Base-by-base conservation (phyloP, 2,113 vertebrate genomes). In the Sciurus niger region DNA sequence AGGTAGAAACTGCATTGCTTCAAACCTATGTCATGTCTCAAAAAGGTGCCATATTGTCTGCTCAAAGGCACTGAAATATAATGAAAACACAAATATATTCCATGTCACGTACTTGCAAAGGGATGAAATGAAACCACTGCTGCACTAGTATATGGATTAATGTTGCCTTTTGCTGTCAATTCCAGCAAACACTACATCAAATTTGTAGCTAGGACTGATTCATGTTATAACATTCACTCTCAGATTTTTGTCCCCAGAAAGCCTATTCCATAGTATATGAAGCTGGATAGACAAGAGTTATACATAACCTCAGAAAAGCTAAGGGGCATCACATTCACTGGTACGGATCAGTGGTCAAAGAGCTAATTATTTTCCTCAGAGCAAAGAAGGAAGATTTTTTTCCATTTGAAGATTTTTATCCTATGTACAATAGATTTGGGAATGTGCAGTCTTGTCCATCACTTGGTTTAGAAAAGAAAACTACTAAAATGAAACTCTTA, bases 91-190 rank as follows among this genome's bases (percentile, higher is more conserved):
- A 97, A 97, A 97, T 96, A 73, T 93, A 97, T 98, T 96, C 87
- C 95, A 94, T 97, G 84, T 94, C 93, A 97, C 40, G 43, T 74
- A 84, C 83, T 32, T 97, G 58, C 65, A 93, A 94, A 93, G 60
- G 84, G 90, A 96, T 93, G 93, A 95, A 95, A 97, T 96, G 89
- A 98, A 97, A 96, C 84, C 77, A 92, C 60, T 74, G 67, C 84
- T 84, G 43, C 84, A 92, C 53, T 63, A 94, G 72, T 93, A 76
- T 95, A 97, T 93, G 80, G 93, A 96, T 97, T 97, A 97, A 95
- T 93, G 94, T 85, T 97, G 94, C 51, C 70, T 97, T 98, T 96
- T 97, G 94, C 89, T 96, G 94, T 96, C 97, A 96, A 76, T 95
- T 97, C 84, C 72, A 74, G 87, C 72, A 98, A 98, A 96, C 67